These are phyloP conservation scores for Isaurus tuberculatus DNA, from an alignment of 92 coral and sea anemone genomes.

Conservation along the genomic window DNA sequence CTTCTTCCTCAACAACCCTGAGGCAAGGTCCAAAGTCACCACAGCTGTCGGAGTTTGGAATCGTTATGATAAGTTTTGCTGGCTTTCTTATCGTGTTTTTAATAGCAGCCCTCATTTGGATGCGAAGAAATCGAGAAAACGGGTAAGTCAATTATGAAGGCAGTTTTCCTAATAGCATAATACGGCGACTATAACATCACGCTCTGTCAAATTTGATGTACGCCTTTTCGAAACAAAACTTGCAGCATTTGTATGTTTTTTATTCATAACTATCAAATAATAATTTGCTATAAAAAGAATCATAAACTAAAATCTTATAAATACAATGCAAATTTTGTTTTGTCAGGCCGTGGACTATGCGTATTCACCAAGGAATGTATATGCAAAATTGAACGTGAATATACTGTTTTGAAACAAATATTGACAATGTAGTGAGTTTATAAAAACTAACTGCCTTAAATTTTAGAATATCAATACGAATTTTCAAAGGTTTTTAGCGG, in stretches of 20 bases:
- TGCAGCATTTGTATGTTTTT: not conserved
- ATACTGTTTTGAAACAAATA: slow-evolving; percentile 14
- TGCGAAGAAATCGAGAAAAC: slow-evolving; percentile 36
- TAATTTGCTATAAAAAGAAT: not conserved
- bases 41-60: slow-evolving; percentile 31
- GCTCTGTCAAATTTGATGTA: not conserved
- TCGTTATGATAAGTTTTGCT: slow-evolving; percentile 16
- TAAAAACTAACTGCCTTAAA: not conserved
- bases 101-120: slow-evolving; percentile 30
- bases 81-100: slow-evolving; percentile 20
- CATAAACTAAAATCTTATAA: not conserved
- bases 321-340: not conserved
- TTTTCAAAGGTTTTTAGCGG: not conserved
- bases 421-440: slow-evolving; percentile 15
- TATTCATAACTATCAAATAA: not conserved
- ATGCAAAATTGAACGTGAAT: slow-evolving; percentile 1
- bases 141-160: slow-evolving; percentile 24
- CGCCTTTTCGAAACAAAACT: not conserved
- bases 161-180: not conserved
- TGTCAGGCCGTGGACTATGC: not conserved
- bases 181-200: not conserved
- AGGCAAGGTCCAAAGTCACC: not conserved
- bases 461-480: not conserved
- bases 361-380: slow-evolving; percentile 43
- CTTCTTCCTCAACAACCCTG: slow-evolving; percentile 1